Base-by-base conservation (phyloP, 2,888 invertebrate species). In the Lypha dubia region DNA sequence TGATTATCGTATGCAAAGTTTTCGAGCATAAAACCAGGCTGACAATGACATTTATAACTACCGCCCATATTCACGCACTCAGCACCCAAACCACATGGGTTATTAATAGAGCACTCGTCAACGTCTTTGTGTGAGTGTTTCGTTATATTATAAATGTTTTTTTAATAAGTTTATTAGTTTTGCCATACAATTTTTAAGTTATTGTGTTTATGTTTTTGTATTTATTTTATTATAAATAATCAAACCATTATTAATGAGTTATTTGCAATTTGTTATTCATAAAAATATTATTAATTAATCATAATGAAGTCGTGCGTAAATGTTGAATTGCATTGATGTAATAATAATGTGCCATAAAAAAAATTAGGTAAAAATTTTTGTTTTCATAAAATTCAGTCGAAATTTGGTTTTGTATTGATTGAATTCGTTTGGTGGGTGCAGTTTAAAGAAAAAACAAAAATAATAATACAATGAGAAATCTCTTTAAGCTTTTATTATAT, bases 51-150 rank as follows among this genome's bases (percentile, higher is more conserved):
- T 88, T 94, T 93, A 93, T 94, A 96, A 91, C 95, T 95, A 88
- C 96, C 96, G 90, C 94, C 94, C 89, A 94, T 94, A 93, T 97
- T 96, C 91, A 94, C 93, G 93, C 97, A 97, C 88, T 94, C 93
- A 71, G 96, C 95, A 90, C 95, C 94, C 88, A 93, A 92, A 86
- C 95, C 95, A 92, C 97, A 97, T 86, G 95, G 95, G 90, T 93
- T 93, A 89, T 92, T 92, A 90, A 89, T 91, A 88, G 92, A 94
- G 93, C 95, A 96, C 92, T 95, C 95, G 93, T 96, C 95, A 93
- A 96, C 93, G 94, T 96, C 96, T 82, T 22, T 17, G 15, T 17
- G 15, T 56, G 41, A 46, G 41, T 73, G 8, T 60, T 58, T 53
- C 46, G 20, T 44, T 74, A 51, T 92, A 89, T 49, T 85, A n/a